Conservation (phyloP, 2,113 vertebrate species). For the Willisornis vidua region DNA sequence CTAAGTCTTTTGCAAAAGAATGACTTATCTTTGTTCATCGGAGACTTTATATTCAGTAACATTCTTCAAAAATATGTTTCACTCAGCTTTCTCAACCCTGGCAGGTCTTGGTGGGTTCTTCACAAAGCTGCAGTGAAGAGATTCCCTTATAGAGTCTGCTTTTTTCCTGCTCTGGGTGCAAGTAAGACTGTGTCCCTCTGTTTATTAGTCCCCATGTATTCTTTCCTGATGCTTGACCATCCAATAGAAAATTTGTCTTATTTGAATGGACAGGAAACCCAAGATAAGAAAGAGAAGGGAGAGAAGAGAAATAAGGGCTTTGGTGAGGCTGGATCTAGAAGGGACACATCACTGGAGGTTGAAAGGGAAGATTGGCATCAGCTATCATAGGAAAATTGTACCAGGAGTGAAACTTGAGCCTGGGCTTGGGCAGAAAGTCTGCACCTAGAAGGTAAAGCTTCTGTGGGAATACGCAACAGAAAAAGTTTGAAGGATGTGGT, state of each 20-base stretch:
- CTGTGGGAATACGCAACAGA: not conserved
- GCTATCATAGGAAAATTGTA: not conserved
- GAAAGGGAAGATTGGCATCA: not conserved
- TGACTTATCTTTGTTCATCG: not conserved
- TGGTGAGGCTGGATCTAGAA: not conserved
- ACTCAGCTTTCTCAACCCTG: not conserved
- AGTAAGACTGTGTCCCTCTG: not conserved
- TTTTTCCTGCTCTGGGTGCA: not conserved
- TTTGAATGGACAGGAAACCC: not conserved
- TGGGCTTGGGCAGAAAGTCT: not conserved
- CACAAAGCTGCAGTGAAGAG: not conserved
- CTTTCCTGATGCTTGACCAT: not conserved
- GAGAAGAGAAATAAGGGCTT: not conserved
- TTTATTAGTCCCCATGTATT: not conserved
- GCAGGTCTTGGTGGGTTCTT: not conserved
- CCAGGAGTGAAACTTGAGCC: not conserved
- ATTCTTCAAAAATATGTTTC: not conserved
- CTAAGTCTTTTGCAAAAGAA: not conserved
- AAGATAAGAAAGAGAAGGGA: not conserved
- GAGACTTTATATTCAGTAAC: not conserved
- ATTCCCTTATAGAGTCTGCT: not conserved
- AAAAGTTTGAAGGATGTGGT: not conserved
- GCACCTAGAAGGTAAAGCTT: not conserved
- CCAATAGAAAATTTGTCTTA: not conserved
- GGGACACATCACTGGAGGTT: not conserved